phyloP scores from a whole-genome alignment of 2,888 invertebrate genomes.

The Polyommatus iphigenia region DNA sequence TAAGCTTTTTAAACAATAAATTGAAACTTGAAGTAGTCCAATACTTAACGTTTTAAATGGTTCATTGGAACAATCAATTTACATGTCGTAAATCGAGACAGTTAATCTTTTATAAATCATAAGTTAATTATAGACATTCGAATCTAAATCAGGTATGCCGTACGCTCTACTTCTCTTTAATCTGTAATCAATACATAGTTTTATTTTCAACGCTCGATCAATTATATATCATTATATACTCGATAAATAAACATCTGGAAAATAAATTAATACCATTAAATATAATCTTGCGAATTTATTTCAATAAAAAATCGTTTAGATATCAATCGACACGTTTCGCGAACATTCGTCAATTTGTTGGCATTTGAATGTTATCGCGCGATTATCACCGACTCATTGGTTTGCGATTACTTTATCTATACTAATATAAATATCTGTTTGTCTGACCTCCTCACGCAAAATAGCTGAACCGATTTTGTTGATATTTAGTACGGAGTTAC shows the following conservation, averaged over 20 bases:
- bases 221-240: not conserved
- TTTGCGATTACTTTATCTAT: not conserved
- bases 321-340: conserved; percentile 13
- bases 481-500: not conserved
- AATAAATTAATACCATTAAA: conserved; percentile 15
- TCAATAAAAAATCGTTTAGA: conserved; percentile 1
- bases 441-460: not conserved
- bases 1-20: not conserved
- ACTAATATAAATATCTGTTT: not conserved
- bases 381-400: not conserved
- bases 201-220: conserved; percentile 5
- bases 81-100: not conserved
- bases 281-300: conserved; percentile 23
- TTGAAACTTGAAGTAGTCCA: conserved; percentile 33
- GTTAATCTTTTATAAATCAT: conserved; percentile 19
- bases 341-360: conserved; percentile 13
- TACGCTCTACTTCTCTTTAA: not conserved
- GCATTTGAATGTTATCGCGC: not conserved
- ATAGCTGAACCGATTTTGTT: not conserved
- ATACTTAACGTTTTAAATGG: not conserved
- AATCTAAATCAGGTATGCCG: not conserved
- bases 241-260: not conserved
- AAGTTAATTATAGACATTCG: conserved; percentile 15
- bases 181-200: conserved; percentile 15
- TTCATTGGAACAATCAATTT: not conserved